Conservation (phyloP, 2,888 invertebrate species). For the Andricus quercusramuli region DNA sequence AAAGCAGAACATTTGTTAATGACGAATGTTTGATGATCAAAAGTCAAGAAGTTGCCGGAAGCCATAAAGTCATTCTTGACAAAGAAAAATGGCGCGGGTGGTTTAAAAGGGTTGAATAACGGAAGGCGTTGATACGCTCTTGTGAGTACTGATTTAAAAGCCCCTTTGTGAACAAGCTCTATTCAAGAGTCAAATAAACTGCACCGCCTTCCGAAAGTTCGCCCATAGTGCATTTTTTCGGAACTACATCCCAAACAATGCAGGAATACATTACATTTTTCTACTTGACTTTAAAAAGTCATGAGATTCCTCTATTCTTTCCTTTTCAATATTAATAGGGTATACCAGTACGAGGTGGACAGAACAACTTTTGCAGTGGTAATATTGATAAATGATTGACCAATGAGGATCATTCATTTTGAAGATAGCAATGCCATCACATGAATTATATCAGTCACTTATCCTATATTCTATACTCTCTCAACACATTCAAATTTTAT, state of each 20-base stretch:
- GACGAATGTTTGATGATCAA: neutral
- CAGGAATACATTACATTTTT: neutral
- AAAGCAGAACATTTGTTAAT: neutral
- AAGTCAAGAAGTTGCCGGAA: conserved; percentile 20
- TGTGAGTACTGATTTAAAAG: conserved; percentile 19
- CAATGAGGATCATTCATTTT: no score
- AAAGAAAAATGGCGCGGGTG: conserved; percentile 35
- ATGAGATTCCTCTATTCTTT: no score
- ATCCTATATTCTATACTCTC: no score
- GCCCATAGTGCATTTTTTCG: conserved; percentile 32
- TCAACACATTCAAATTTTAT: no score
- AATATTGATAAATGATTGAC: no score
- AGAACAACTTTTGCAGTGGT: no score
- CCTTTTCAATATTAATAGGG: no score
- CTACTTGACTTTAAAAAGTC: neutral
- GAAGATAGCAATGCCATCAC: no score
- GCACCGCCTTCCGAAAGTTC: conserved; percentile 24
- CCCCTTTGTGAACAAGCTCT: conserved; percentile 30
- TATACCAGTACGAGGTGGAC: no score
- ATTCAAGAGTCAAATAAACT: conserved; percentile 37
- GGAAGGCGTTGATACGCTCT: conserved; percentile 32
- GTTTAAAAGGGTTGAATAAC: conserved; percentile 33
- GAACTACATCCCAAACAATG: neutral
- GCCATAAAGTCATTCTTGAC: conserved; percentile 18
- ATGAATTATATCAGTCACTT: no score